Evolutionary conservation across 2,113 vertebrate genomes (phyloP).

Genomic region (Hipposideros armiger): DNA sequence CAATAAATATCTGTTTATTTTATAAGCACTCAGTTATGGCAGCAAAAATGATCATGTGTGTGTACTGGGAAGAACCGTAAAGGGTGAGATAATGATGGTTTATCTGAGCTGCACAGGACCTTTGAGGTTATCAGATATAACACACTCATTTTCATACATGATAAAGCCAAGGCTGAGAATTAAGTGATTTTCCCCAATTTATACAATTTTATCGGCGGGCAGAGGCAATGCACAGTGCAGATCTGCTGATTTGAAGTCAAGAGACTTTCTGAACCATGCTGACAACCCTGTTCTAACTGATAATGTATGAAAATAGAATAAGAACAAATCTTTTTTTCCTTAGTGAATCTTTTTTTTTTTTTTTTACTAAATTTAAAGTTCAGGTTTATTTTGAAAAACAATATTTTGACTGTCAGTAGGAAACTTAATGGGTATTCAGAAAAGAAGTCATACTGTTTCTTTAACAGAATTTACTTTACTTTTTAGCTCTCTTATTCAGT

Average conservation of each 20-base stretch:
- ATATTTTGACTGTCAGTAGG: slow-evolving; percentile 35
- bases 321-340: slow-evolving; percentile 24
- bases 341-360: slow-evolving; percentile 35
- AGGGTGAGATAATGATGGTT: background rate
- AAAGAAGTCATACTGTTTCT: slow-evolving; percentile 33
- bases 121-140: background rate
- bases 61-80: background rate
- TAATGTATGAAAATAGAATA: slow-evolving; percentile 26
- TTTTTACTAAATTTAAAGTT: slow-evolving; percentile 63
- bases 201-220: background rate
- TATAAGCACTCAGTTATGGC: slow-evolving; percentile 2
- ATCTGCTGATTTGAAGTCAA: background rate
- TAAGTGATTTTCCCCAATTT: background rate
- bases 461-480: slow-evolving; percentile 73
- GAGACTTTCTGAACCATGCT: background rate
- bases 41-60: slow-evolving; percentile 3
- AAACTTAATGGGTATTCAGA: slow-evolving; percentile 23
- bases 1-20: slow-evolving; percentile 5
- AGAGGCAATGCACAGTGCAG: background rate
- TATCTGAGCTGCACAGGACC: background rate
- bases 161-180: slow-evolving; percentile 1
- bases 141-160: slow-evolving; percentile 16
- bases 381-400: background rate
- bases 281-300: slow-evolving; percentile 28
- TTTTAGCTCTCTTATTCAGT: slow-evolving; percentile 96